Evolutionary conservation across 2,797 vertebrate species (phyloP).

Genomic region (Pelodytes ibericus): DNA sequence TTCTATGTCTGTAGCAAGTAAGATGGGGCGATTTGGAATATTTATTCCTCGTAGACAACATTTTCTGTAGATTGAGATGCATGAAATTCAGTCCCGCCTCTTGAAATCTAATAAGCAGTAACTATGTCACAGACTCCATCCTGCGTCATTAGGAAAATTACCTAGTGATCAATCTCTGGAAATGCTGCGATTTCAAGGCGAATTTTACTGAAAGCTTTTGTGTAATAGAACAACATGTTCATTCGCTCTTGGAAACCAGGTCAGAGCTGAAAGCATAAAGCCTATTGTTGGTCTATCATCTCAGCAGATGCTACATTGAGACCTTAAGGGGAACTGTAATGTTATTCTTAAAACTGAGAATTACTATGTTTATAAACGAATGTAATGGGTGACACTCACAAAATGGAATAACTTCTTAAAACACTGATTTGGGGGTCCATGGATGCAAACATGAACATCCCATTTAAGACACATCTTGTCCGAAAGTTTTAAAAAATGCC

Average conservation of each 20-base stretch:
- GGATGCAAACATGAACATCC: no score
- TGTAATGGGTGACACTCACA: no score
- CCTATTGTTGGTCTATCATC: constrained; percentile 19
- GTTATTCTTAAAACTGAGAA: neutral
- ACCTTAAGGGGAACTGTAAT: constrained; percentile 1
- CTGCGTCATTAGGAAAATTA: constrained; percentile 56
- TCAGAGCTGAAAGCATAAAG: constrained; percentile 46
- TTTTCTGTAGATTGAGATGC: constrained; percentile 29
- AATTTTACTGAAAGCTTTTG: constrained; percentile 46
- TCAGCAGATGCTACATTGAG: constrained; percentile 25
- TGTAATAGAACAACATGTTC: constrained; percentile 49
- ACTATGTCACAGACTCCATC: constrained; percentile 44
- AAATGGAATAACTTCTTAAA: no score
- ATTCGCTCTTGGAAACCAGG: constrained; percentile 47
- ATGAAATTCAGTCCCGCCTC: constrained; percentile 29
- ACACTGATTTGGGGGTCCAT: no score
- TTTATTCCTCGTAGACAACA: neutral
- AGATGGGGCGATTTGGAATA: neutral
- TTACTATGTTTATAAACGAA: neutral
- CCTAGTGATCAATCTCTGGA: constrained; percentile 49
- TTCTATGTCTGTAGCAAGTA: neutral
- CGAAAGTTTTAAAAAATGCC: no score
- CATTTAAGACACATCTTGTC: no score
- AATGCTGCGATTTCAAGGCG: constrained; percentile 45
- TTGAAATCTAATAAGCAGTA: constrained; percentile 46